Evolutionary conservation across 2,888 invertebrate species (phyloP).

Genomic region (Ichneumoninae sp.): DNA sequence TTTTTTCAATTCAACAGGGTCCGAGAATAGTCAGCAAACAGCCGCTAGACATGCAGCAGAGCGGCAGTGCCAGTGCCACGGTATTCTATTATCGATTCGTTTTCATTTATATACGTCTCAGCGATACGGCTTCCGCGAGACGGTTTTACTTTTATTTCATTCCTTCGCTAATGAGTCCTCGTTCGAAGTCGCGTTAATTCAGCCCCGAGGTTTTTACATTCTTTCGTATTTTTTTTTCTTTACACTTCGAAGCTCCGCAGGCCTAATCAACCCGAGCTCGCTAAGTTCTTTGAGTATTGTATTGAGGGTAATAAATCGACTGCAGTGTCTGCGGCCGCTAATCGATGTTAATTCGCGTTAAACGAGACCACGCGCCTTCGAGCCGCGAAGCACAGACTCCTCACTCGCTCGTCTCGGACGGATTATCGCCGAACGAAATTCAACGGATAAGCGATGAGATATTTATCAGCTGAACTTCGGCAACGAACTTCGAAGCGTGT

Average conservation of each 20-base stretch:
- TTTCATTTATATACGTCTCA: constrained; percentile 27
- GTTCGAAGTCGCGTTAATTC: constrained; percentile 16
- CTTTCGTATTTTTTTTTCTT: background rate
- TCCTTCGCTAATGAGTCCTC: constrained; percentile 41
- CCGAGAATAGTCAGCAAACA: constrained; percentile 11
- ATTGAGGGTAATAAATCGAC: background rate
- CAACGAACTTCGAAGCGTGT: background rate
- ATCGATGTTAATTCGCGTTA: constrained; percentile 65
- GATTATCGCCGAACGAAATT: background rate
- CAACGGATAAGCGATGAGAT: background rate
- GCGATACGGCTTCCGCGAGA: constrained; percentile 48
- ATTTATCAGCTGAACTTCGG: background rate
- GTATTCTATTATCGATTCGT: constrained; percentile 53
- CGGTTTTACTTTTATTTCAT: constrained; percentile 42
- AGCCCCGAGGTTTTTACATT: constrained; percentile 19
- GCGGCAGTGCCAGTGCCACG: background rate
- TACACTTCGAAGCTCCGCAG: background rate
- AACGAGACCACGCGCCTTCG: constrained; percentile 60
- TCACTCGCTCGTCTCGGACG: background rate
- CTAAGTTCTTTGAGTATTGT: constrained; percentile 15
- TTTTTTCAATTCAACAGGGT: constrained; percentile 13
- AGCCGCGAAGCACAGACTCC: background rate
- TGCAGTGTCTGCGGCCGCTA: constrained; percentile 34
- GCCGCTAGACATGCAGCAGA: constrained; percentile 8
- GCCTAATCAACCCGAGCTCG: background rate